These are phyloP conservation scores for Ellobium chinense DNA, from an alignment of 2,888 invertebrate species.

Conservation along the genomic window DNA sequence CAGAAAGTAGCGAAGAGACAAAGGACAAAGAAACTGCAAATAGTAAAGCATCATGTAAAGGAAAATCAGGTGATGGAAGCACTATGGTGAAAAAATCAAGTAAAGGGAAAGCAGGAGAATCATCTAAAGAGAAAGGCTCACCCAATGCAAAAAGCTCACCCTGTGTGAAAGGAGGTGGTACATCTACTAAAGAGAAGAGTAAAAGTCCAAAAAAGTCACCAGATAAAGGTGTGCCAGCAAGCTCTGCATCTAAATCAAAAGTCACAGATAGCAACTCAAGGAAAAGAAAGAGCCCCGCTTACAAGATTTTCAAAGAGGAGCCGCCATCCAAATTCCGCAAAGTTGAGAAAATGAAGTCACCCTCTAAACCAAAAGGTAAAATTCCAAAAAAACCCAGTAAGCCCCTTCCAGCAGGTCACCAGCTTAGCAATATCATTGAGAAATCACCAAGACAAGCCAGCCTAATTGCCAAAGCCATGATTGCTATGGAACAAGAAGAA, in stretches of 20 bases:
- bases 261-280: not conserved
- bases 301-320: constrained; percentile 40
- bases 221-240: not conserved
- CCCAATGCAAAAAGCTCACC: not conserved
- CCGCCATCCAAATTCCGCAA: constrained; percentile 14
- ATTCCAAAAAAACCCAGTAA: not conserved
- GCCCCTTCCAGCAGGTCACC: constrained; percentile 5
- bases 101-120: not conserved
- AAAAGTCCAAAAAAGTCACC: not conserved
- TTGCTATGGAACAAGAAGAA: constrained; percentile 46
- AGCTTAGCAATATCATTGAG: constrained; percentile 43
- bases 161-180: not conserved
- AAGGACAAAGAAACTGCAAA: not conserved
- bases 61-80: not conserved
- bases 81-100: not conserved
- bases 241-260: not conserved
- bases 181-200: not conserved
- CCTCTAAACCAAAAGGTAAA: not conserved
- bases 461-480: constrained; percentile 45
- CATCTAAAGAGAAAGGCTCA: not conserved
- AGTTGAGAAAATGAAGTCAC: not conserved
- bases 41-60: not conserved
- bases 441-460: constrained; percentile 45
- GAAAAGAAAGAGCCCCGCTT: constrained; percentile 35
- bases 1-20: not conserved